Percentiles rank a stretch among this genome's conserved stretches.
phyloP scores from a whole-genome alignment of 2,113 vertebrate species.

The Alosa alosa region DNA sequence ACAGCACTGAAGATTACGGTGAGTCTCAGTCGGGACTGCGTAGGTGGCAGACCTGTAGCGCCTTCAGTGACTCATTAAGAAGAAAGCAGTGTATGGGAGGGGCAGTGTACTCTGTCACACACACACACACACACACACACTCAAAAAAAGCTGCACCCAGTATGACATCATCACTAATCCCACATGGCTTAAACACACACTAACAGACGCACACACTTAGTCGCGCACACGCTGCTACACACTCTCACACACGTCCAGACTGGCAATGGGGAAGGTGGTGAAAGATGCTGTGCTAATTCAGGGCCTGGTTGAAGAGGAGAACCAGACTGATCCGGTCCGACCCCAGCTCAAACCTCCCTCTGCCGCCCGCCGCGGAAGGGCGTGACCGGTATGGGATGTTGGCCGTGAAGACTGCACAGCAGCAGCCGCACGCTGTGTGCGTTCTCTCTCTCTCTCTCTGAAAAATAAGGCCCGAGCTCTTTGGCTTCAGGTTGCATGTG shows the following conservation, averaged over 20 bases:
- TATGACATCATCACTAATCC: slow-evolving; percentile 60
- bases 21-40: not conserved
- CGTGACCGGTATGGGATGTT: slow-evolving; percentile 21
- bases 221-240: slow-evolving; percentile 40
- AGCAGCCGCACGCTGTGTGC: not conserved
- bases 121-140: not conserved
- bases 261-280: slow-evolving; percentile 49
- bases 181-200: slow-evolving; percentile 34
- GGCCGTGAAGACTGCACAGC: not conserved
- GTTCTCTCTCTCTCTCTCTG: not conserved
- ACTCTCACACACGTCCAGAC: slow-evolving; percentile 48
- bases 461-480: not conserved
- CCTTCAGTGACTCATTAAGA: not conserved
- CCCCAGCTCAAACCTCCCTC: not conserved
- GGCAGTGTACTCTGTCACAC: not conserved
- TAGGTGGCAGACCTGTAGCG: not conserved
- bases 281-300: slow-evolving; percentile 44
- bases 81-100: slow-evolving; percentile 35
- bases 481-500: not conserved
- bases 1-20: not conserved
- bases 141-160: slow-evolving; percentile 21
- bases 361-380: slow-evolving; percentile 13
- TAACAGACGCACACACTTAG: slow-evolving; percentile 39
- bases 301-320: slow-evolving; percentile 42
- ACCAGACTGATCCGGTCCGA: slow-evolving; percentile 53